These are phyloP conservation scores for Dinothrombium tinctorium DNA, from an alignment of 1,140 invertebrate genomes.

Conservation along the genomic window DNA sequence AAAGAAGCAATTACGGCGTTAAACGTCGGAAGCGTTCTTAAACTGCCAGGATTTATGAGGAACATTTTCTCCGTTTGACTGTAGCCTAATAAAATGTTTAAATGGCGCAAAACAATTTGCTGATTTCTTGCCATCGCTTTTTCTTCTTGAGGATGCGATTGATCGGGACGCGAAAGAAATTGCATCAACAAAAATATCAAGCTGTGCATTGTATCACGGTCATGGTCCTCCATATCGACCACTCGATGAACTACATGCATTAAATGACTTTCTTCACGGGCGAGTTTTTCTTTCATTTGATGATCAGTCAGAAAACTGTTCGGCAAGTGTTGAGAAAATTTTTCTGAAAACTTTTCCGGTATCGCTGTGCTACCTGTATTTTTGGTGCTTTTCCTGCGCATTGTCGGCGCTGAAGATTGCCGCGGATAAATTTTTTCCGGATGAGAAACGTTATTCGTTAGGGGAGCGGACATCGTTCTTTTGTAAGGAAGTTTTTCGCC, in stretches of 20 bases:
- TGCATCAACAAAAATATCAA: constrained; percentile 84
- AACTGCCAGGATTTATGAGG: constrained; percentile 57
- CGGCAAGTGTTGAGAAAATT: constrained; percentile 51
- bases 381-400: constrained; percentile 69
- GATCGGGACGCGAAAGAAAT: constrained; percentile 20
- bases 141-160: constrained; percentile 60
- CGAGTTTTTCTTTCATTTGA: constrained; percentile 23
- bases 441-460: constrained; percentile 16
- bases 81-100: constrained; percentile 79
- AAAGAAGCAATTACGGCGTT: constrained; percentile 62
- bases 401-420: constrained; percentile 62
- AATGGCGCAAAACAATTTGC: constrained; percentile 65
- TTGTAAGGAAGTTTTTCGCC: constrained; percentile 86
- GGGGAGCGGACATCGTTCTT: constrained; percentile 66
- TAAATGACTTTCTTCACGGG: constrained; percentile 31
- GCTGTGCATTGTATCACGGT: constrained; percentile 82
- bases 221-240: constrained; percentile 76
- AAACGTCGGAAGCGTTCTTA: constrained; percentile 76
- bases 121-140: constrained; percentile 49
- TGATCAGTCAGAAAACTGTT: constrained; percentile 29
- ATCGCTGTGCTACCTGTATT: constrained; percentile 33
- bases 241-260: constrained; percentile 26
- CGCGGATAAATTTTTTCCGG: constrained; percentile 59
- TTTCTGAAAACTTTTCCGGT: constrained; percentile 10
- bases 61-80: constrained; percentile 70